Base-by-base conservation (phyloP, 2,113 vertebrate species). In the Prunella fulvescens region DNA sequence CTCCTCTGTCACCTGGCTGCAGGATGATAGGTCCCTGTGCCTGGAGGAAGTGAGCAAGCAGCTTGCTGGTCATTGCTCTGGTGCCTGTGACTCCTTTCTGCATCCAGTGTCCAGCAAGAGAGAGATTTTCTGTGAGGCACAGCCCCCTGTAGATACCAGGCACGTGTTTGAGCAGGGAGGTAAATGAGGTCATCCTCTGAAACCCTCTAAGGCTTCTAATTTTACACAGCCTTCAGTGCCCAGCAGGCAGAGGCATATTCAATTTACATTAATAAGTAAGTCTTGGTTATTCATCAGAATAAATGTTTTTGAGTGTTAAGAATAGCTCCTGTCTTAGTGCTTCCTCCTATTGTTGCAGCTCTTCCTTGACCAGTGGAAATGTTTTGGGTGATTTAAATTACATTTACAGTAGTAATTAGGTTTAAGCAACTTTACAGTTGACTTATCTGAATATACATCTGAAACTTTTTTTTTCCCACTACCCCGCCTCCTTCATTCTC, bases 261-360 rank as follows among this genome's bases (percentile, higher is more conserved):
- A 50, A 29, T 84, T 91, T 90, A 88, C 86, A 80, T 93, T 64
- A 91, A 64, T 77, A 96, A 89, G 62, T 62, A 93, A 74, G 35
- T 80, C 89, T 74, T 78, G 91, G 47, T 93, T 92, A 82, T 95
- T 95, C 93, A 94, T 88, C 81, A 88, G 89, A 92, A 64, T 92
- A 84, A 94, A 57, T 92, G 74, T 7, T 62, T 95, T 92, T 83
- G n/a, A 84, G 45, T 28, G 57, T 91, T 80, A 82, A 95, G 95
- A 96, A 97, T 95, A 96, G 86, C 81, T 82, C 25, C 81, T 50
- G 33, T 81, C 81, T 85, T 79, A 81, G 69, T 11, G 5, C 93
- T 97, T 97, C 97, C 95, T 95, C 20, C 90, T 62, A 96, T 96
- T 97, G 94, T 97, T 92, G 42, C 40, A 87, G 71, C 80, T 87